Evolutionary conservation across 2,888 invertebrate genomes (phyloP), one percentile per base, ranked within the genome.

Genomic region (Mythimna lalbum): DNA sequence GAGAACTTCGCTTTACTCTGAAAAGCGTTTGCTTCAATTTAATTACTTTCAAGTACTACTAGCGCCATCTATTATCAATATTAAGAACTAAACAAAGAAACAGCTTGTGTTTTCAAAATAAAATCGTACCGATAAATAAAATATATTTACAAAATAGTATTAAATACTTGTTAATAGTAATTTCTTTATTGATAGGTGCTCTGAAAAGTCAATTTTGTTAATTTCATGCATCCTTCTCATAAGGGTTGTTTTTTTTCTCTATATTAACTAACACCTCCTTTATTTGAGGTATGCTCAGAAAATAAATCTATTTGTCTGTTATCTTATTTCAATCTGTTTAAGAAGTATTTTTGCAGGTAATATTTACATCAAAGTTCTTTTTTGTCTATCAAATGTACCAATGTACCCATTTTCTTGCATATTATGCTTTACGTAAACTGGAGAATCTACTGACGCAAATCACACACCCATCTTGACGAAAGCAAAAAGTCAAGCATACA

Each of bases 61-160:
- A 72, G 47, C 74, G 79, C 67, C 74, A 81, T 76, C 73, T 69
- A 10, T 73, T 74, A 33, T 10, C 12, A 19, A 33, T 14, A 10
- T 43, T 14, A 27, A 21, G 43, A 33, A 64, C 43, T 19, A 43
- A 17, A 4, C 3, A 9, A 52, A 19, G 39, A 12, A 33, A 33
- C 36, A 53, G 17, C 6, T 31, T 17, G 39, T 14, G n/a, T 7
- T 9, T 61, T 0, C 56, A 2, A 21, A 7, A 57, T 23, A 21
- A 59, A 39, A n/a, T 27, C 27, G 17, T 17, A 14, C 39, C 4
- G 12, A 14, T 33, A 33, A 9, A 33, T 33, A 9, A 33, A 33
- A 33, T 33, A 33, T 43, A 17, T 43, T 43, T 43, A 43, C 43
- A 17, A 17, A 43, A 14, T 43, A 43, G 17, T 6, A 43, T 14